Percentiles rank a stretch among this genome's conserved stretches.
These are phyloP conservation scores for Cyrtonyx montezumae DNA, from an alignment of 2,113 vertebrate genomes.

Conservation along the genomic window DNA sequence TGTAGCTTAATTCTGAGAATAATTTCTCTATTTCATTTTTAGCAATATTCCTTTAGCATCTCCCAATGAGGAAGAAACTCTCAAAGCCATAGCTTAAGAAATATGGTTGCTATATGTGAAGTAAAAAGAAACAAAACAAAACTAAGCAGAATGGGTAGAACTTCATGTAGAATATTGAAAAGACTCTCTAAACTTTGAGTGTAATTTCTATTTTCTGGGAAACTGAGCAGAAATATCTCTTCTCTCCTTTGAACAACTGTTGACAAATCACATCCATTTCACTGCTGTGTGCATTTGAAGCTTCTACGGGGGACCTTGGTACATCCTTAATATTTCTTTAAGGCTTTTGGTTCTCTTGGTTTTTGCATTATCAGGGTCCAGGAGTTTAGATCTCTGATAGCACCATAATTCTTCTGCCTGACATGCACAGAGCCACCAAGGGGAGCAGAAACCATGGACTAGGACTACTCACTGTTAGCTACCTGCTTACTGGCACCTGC, in stretches of 20 bases:
- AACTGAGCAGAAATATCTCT: neutral
- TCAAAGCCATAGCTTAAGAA: neutral
- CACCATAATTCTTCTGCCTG: neutral
- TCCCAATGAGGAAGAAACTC: neutral
- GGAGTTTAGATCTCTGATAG: neutral
- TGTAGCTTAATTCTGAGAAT: neutral
- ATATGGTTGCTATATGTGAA: neutral
- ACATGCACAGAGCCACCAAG: neutral
- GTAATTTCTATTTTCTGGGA: neutral
- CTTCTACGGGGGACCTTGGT: neutral
- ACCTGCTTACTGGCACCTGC: neutral
- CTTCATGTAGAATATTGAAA: neutral
- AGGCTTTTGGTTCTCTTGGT: neutral
- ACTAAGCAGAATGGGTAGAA: neutral
- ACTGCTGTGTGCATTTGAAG: neutral
- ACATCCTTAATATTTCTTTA: neutral
- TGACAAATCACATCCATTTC: neutral
- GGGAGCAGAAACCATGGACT: neutral
- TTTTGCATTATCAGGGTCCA: neutral
- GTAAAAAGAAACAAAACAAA: neutral
- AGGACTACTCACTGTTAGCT: neutral
- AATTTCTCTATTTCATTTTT: neutral
- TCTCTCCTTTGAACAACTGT: neutral
- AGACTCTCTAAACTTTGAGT: neutral
- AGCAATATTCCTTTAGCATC: neutral